Evolutionary conservation across 64 coral and sea anemone genomes (phyloP), one percentile per base, ranked within the genome.

Genomic region (Porites lutea): DNA sequence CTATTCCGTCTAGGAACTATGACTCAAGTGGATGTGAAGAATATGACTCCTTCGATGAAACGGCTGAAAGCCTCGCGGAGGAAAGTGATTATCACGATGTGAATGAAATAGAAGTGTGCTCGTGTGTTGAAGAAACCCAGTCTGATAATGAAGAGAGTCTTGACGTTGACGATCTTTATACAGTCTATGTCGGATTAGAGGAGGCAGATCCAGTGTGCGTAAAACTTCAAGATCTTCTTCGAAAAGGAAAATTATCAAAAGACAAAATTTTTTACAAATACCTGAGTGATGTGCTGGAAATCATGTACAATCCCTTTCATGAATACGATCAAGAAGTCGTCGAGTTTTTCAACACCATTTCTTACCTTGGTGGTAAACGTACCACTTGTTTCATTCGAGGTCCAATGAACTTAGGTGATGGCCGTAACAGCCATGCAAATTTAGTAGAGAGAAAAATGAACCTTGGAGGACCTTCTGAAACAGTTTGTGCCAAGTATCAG

Each of bases 391-490:
- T 94, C 16, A 89, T 94, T 7, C 59, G 87, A 89, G 92, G 92
- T 15, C 78, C 92, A 0, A 89, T 94, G 87, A 94, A 94, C 23
- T 18, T 94, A 10, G 92, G 86, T 18, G 79, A 89, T 89, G 92
- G 87, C 2, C 57, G 7, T 2, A 48, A 94, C 52, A 94, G 92
- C 79, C 79, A 94, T 49, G 3, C 52, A 27, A 76, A 67, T 59
- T 19, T 19, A 49, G 18, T 16, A 74, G 76, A 93, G 19, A 83
- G 83, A 52, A 64, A 63, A 13, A 88, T 93, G 65, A 94, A 94
- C 75, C 87, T 89, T 8, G 92, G 87, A 54, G 92, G 92, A 74
- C 87, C 87, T 5, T 94, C 92, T 3, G 92, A 94, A 83, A 89
- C 87, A 27, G 87, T 89, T 44, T 94, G 92, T 43, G 71, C 68